phyloP scores from a whole-genome alignment of 2,797 vertebrate species.

The Smutsia temminckii region DNA sequence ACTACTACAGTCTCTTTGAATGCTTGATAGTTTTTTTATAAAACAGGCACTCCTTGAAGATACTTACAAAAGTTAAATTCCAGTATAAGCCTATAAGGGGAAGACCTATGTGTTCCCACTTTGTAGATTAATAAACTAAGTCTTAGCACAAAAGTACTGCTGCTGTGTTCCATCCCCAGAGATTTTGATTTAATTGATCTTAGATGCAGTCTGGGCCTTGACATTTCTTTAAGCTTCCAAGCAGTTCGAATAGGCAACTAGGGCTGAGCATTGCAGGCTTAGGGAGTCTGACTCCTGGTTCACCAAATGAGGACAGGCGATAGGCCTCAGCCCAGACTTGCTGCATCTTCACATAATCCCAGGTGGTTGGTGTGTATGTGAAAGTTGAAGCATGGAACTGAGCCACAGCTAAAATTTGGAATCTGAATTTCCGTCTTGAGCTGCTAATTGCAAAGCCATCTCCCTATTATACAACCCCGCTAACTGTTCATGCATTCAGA shows the following conservation, averaged over 20 bases:
- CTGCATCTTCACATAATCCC: neutral
- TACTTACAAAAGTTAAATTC: neutral
- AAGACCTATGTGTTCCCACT: neutral
- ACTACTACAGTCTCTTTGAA: neutral
- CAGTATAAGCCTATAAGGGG: neutral
- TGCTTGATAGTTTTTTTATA: neutral
- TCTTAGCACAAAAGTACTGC: neutral
- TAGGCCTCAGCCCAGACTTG: neutral
- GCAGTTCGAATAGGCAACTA: neutral
- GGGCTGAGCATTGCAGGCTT: neutral
- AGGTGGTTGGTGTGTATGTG: neutral
- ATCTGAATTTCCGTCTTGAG: neutral
- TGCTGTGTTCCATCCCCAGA: neutral
- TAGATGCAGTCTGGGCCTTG: neutral
- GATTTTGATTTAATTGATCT: neutral
- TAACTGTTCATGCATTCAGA: neutral
- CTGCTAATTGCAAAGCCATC: neutral
- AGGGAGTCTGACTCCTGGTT: neutral
- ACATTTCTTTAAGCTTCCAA: neutral
- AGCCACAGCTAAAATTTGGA: neutral
- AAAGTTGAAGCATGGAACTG: neutral
- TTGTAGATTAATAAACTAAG: neutral
- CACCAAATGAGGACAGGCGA: neutral
- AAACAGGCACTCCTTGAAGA: neutral
- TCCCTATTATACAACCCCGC: neutral